Evolutionary conservation across 37 sponge, comb jelly and placozoan genomes (phyloP), one percentile per base, ranked within the genome.

Genomic region (Corticium candelabrum): DNA sequence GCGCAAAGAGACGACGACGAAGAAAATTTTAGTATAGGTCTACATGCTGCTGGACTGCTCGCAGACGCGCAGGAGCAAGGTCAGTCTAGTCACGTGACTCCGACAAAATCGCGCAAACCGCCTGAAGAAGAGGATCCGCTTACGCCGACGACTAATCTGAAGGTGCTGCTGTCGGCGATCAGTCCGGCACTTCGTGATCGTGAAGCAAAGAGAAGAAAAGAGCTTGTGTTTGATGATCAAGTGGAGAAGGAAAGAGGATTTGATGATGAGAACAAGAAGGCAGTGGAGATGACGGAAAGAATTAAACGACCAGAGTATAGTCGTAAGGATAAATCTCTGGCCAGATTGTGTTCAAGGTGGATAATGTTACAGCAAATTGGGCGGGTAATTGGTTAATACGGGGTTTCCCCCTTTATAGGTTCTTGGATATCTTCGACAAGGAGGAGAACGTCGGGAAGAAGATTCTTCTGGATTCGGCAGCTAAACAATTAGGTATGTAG

Each of bases 141-240:
- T 40, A 94, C 94, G 15, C 94, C 94, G 33, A 82, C 84, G 34
- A 84, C 94, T 30, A 94, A 94, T 77, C 78, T 94, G 37, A 94
- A 94, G 84, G 76, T 94, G 50, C 77, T 94, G 11, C 76, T 88
- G 15, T 82, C 86, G 41, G 94, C 94, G 11, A 87, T 90, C 36
- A 80, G 84, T 39, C 85, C 88, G 1, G 85, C 70, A 11, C 39
- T 75, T 34, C 11, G 77, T 4, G 73, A 38, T 32, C 77, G 77
- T 56, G 90, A 81, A 76, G 77, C 74, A 40, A 78, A 62, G 77
- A 35, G 78, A 79, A 32, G 77, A 73, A 35, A 1, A 1, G 36
- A 50, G 36, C 1, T 76, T 69, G 68, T 40, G 72, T 1, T 1
- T 34, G 3, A 27, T 31, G 70, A 39, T 21, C 15, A 11, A 11